Conservation (phyloP, 2,888 invertebrate species). For the Trissolcus japonicus region DNA sequence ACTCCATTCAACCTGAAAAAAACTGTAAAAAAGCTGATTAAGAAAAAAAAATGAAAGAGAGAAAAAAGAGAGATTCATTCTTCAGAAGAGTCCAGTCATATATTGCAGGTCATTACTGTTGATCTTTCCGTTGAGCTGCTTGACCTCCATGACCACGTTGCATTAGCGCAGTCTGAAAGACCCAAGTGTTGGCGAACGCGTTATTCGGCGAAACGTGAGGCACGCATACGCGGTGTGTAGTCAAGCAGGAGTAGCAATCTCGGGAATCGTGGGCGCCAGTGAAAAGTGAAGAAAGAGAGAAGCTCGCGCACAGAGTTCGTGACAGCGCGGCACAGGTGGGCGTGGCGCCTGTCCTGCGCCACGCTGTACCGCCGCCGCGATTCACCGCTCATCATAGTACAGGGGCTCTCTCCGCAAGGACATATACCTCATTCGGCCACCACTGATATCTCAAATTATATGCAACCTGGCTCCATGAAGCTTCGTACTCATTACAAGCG, state of each 20-base stretch:
- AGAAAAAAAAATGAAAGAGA: too few relatives aligned
- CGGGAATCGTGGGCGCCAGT: slow-evolving; percentile 59
- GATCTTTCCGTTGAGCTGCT: neutral
- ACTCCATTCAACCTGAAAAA: too few relatives aligned
- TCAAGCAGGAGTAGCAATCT: slow-evolving; percentile 42
- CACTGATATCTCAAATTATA: slow-evolving; percentile 53
- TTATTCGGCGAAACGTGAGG: slow-evolving; percentile 44
- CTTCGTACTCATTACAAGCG: slow-evolving; percentile 32
- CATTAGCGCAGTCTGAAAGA: neutral
- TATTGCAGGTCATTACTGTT: slow-evolving; percentile 1
- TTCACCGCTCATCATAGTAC: slow-evolving; percentile 59
- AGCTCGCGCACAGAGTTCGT: slow-evolving; percentile 64
- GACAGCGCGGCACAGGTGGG: slow-evolving; percentile 70
- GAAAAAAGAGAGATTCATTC: too few relatives aligned
- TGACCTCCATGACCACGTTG: slow-evolving; percentile 12
- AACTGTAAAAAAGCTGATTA: too few relatives aligned
- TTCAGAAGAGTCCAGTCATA: too few relatives aligned
- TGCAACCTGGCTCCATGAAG: slow-evolving; percentile 46
- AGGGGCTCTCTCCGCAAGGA: slow-evolving; percentile 44
- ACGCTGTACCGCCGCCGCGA: slow-evolving; percentile 60
- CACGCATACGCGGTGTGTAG: slow-evolving; percentile 43
- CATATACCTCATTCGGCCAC: slow-evolving; percentile 42
- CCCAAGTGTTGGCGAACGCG: slow-evolving; percentile 28
- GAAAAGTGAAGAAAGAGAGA: slow-evolving; percentile 61
- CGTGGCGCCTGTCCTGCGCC: slow-evolving; percentile 71